phyloP scores from a whole-genome alignment of 2,113 vertebrate genomes.

The Lamprologus tigripictilis region DNA sequence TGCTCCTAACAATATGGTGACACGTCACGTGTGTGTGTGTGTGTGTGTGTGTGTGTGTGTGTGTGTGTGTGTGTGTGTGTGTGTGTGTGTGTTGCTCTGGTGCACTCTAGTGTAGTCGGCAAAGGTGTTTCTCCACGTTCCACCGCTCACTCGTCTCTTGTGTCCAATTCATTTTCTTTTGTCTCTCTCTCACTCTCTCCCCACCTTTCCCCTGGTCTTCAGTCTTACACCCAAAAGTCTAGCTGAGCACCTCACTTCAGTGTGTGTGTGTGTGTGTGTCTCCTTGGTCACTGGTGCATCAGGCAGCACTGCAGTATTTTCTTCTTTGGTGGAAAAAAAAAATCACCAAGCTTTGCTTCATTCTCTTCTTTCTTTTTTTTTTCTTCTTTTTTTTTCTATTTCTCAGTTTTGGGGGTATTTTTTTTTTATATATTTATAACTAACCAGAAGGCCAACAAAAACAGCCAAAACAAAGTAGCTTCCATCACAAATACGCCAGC shows the following conservation, averaged over 20 bases:
- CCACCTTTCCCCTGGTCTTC: background rate
- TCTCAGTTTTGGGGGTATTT: background rate
- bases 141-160: conserved; percentile 17
- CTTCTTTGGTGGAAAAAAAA: conserved; percentile 12
- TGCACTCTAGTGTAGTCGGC: background rate
- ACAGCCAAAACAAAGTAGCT: background rate
- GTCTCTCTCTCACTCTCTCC: background rate
- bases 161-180: background rate
- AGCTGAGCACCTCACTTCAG: conserved; percentile 9
- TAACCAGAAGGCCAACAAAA: background rate
- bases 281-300: background rate
- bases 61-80: background rate
- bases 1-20: no score
- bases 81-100: background rate
- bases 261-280: background rate
- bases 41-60: background rate
- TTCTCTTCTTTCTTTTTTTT: background rate
- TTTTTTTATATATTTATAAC: background rate
- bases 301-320: background rate
- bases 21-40: no score
- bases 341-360: background rate
- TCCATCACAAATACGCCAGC: background rate
- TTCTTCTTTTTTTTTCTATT: background rate
- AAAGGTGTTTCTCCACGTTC: conserved; percentile 26
- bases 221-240: conserved; percentile 31